Percentiles rank a stretch among this genome's conserved stretches.
These are phyloP conservation scores for Diloba caeruleocephala DNA, from an alignment of 2,888 invertebrate genomes.

Conservation along the genomic window DNA sequence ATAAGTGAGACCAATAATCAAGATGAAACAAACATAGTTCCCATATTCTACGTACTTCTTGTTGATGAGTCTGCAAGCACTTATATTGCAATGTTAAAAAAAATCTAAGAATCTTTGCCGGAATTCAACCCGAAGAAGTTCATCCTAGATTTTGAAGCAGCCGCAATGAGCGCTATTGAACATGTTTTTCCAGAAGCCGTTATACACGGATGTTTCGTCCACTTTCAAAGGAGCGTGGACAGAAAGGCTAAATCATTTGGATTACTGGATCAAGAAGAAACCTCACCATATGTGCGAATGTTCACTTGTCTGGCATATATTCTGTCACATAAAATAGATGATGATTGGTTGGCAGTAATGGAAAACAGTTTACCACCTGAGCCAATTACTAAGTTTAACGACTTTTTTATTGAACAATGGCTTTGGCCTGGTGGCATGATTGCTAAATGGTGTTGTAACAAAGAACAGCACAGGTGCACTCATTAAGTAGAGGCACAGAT, in stretches of 20 bases:
- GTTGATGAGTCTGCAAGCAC: not conserved
- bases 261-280: conserved; percentile 13
- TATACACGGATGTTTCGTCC: conserved; percentile 5
- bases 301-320: conserved; percentile 13
- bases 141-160: conserved; percentile 1
- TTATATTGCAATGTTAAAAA: conserved; percentile 3
- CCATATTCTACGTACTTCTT: conserved; percentile 2
- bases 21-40: conserved; percentile 5
- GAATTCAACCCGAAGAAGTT: conserved; percentile 1
- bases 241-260: conserved; percentile 17
- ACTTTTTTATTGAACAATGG: too few species aligned
- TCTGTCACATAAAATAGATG: conserved; percentile 9
- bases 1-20: not conserved
- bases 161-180: conserved; percentile 6
- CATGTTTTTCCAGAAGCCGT: conserved; percentile 3
- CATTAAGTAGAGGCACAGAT: too few species aligned
- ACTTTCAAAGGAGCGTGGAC: conserved; percentile 7
- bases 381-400: not conserved
- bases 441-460: too few species aligned
- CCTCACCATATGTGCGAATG: conserved; percentile 11
- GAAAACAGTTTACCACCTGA: conserved; percentile 8
- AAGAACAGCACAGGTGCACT: too few species aligned
- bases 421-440: too few species aligned
- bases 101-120: conserved; percentile 5
- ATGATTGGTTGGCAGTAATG: conserved; percentile 7